Conservation (phyloP, 2,888 invertebrate species). For the Lordiphosa andalusiaca region DNA sequence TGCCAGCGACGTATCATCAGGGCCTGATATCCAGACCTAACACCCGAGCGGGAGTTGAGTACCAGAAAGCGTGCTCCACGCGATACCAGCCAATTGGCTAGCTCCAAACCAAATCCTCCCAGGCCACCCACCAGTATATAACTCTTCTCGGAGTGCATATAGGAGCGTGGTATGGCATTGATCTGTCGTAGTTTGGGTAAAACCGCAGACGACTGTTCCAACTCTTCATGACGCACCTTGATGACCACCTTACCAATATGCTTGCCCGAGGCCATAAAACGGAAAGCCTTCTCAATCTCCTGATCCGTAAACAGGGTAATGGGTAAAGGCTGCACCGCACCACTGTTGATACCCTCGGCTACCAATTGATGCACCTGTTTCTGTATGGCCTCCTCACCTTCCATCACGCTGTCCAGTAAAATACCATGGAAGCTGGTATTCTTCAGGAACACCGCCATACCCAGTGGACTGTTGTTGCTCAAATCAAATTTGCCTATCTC, state of each 20-base stretch:
- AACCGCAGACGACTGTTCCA: constrained; percentile 81
- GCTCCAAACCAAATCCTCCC: constrained; percentile 97
- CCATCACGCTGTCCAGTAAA: constrained; percentile 95
- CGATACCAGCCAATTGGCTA: constrained; percentile 92
- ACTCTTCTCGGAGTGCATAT: constrained; percentile 89
- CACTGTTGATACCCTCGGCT: constrained; percentile 90
- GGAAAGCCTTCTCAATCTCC: constrained; percentile 95
- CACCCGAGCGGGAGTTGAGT: constrained; percentile 93
- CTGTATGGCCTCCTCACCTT: constrained; percentile 84
- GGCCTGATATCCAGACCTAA: constrained; percentile 95
- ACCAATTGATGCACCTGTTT: constrained; percentile 90
- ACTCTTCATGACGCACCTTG: constrained; percentile 92
- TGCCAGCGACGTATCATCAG: constrained; percentile 87
- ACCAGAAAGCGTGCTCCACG: constrained; percentile 93
- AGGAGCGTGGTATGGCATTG: constrained; percentile 91
- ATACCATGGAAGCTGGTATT: constrained; percentile 99
- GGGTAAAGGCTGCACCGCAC: constrained; percentile 94
- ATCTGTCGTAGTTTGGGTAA: constrained; percentile 83
- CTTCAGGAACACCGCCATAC: constrained; percentile 97
- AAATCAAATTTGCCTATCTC: constrained; percentile 99
- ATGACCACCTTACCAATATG: constrained; percentile 98
- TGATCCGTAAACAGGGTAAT: constrained; percentile 91
- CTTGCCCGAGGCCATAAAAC: constrained; percentile 96
- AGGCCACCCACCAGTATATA: constrained; percentile 92
- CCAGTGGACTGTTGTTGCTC: constrained; percentile 88